These are phyloP conservation scores for Dasysyrphus albostriatus DNA, from an alignment of 2,888 invertebrate genomes.

Conservation along the genomic window DNA sequence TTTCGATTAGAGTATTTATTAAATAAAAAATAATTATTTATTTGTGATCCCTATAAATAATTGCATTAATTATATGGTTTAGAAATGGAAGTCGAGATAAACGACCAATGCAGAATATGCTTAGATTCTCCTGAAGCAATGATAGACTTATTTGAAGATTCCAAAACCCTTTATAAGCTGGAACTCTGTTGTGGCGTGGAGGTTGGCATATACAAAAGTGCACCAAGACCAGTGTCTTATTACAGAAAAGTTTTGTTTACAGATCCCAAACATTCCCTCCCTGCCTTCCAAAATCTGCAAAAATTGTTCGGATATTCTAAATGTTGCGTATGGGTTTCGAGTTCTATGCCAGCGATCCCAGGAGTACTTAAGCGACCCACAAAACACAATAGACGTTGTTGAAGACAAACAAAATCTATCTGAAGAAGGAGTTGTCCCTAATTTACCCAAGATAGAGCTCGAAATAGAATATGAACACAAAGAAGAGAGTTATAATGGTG, in stretches of 20 bases:
- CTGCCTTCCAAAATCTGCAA: constrained; percentile 79
- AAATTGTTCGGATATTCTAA: constrained; percentile 79
- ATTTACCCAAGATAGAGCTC: constrained; percentile 5
- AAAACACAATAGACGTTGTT: not conserved
- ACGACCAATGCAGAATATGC: constrained; percentile 61
- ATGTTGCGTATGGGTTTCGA: constrained; percentile 81
- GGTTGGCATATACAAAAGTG: not conserved
- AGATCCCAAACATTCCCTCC: constrained; percentile 47
- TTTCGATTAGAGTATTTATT: not conserved
- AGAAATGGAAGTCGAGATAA: not conserved
- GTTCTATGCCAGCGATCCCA: constrained; percentile 81
- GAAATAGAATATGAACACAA: constrained; percentile 32
- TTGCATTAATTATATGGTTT: not conserved
- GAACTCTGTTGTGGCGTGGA: constrained; percentile 66
- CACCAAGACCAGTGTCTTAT: not conserved
- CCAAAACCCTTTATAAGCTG: constrained; percentile 36
- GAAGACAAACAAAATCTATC: constrained; percentile 15
- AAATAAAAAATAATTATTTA: not conserved
- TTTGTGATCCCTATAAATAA: not conserved
- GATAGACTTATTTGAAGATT: constrained; percentile 54
- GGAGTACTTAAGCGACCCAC: constrained; percentile 77
- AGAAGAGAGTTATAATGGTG: not conserved
- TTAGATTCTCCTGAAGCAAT: constrained; percentile 39
- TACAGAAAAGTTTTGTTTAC: constrained; percentile 16
- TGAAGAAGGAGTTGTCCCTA: not conserved